Evolutionary conservation across 2,113 vertebrate species (phyloP), one percentile per base, ranked within the genome.

Genomic region (Suncus etruscus): DNA sequence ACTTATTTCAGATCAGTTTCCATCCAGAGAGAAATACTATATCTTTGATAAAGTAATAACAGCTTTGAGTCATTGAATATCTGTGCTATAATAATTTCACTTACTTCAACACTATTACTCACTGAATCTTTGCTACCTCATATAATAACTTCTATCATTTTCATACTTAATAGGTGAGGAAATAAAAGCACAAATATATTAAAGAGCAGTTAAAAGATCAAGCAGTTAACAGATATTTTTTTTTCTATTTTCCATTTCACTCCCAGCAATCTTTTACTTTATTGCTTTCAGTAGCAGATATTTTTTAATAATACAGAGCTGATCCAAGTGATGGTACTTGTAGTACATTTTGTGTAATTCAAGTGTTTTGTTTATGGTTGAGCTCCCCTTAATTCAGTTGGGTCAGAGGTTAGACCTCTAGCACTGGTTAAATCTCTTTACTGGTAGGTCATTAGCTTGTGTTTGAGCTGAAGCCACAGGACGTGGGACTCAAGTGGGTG

Each of bases 321-420:
- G 6, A 8, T 61, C 3, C 24, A n/a, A 4, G 24, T 66, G 27
- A 61, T 1, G 45, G 31, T 24, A 69, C 48, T 39, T 61, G 87
- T 4, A 0, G 75, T 32, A 85, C 31, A 77, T 87, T 88, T 66
- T 89, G 48, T 83, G 68, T n/a, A 16, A 32, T 78, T 22, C 48
- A 85, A 94, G 73, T 54, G 73, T 87, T 83, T 90, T 65, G 31
- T 63, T 58, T 27, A 48, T 72, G 24, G 25, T 86, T 81, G 47
- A 72, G 90, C 8, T 70, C 58, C 7, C 18, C 39, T 2, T 65
- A 25, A 68, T 61, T 78, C 72, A 63, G 14, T 74, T 81, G 24
- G 45, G 22, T 79, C 29, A 47, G 29, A n/a, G 61, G 61, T 32
- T 14, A 31, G 8, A 7, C 50, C 2, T 78, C 22, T 18, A n/a